Base-by-base conservation (phyloP, 2,113 vertebrate species). In the Notarius lentiginosus region DNA sequence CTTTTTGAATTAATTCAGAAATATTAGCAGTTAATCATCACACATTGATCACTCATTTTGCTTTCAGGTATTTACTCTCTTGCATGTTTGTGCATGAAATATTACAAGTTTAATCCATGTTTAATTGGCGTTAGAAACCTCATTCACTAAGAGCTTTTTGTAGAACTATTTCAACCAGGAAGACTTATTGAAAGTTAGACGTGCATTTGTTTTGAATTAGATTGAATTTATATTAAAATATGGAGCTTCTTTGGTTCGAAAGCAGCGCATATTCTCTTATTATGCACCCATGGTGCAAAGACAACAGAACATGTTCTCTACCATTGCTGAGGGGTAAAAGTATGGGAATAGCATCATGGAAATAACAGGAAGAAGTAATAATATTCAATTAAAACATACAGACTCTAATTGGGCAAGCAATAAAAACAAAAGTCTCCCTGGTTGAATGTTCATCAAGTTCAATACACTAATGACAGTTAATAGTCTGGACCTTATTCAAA, bases 71-170 rank as follows among this genome's bases (percentile, higher is more conserved):
- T 68, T 79, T 72, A 88, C 55, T n/a, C 56, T 27, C 79, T 73
- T 86, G 84, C 87, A 88, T 90, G 87, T 76, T 77, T 84, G 81
- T 65, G 84, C 87, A 90, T 88, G 66, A 90, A 72, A 88, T 65
- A 34, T 17, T 20, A 34, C 58, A 73, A 73, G 24, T 82, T 83
- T 76, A 65, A 79, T 89, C 24, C 30, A 53, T 53, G 30, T 63
- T 88, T 88, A 68, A 88, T 84, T 77, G 53, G 82, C 84, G 82
- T 83, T 79, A 75, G 55, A 84, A 81, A 30, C 56, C 75, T 84
- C 79, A 56, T 80, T 85, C 81, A 30, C 27, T 87, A 72, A 60
- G 53, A 86, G 84, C 24, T 34, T n/a, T 24, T 47, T 8, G 11
- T 18, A 63, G 51, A 75, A 72, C 6, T 5, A 53, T 30, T 83